Conservation (phyloP, 2,797 vertebrate species). For the Muscicapa comitata region DNA sequence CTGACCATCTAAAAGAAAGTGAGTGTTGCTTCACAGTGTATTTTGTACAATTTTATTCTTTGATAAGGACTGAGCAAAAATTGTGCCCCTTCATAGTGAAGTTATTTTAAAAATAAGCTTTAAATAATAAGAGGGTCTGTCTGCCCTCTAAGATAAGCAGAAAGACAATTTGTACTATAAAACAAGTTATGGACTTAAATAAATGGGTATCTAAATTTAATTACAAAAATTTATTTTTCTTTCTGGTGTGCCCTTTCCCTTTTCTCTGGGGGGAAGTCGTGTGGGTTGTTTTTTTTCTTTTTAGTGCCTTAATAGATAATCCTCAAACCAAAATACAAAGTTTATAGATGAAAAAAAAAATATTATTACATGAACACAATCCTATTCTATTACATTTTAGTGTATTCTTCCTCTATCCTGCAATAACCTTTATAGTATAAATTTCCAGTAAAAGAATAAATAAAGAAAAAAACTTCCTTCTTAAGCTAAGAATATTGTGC, state of each 20-base stretch:
- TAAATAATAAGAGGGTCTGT: background rate
- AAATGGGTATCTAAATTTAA: background rate
- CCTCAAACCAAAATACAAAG: background rate
- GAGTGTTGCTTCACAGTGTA: rapidly evolving
- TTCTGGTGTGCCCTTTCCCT: background rate
- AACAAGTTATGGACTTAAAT: background rate
- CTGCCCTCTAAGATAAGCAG: background rate
- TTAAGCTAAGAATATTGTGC: background rate
- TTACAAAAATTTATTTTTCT: background rate
- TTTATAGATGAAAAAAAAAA: background rate
- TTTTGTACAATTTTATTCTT: background rate
- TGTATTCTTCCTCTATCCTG: background rate
- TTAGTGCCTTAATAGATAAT: background rate
- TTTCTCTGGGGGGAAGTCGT: background rate
- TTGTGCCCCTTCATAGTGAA: background rate
- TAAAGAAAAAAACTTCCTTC: background rate
- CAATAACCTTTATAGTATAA: background rate
- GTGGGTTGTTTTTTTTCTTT: background rate
- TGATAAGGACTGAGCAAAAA: background rate
- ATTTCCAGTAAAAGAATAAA: background rate
- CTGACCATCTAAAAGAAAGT: background rate
- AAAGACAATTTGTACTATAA: background rate
- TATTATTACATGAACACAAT: background rate
- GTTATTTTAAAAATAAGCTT: background rate
- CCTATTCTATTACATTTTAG: background rate